A percentile compares a stretch with the other conserved stretches of the same genome.
phyloP scores from a whole-genome alignment of 2,888 invertebrate genomes.

The Limnephilus lunatus region DNA sequence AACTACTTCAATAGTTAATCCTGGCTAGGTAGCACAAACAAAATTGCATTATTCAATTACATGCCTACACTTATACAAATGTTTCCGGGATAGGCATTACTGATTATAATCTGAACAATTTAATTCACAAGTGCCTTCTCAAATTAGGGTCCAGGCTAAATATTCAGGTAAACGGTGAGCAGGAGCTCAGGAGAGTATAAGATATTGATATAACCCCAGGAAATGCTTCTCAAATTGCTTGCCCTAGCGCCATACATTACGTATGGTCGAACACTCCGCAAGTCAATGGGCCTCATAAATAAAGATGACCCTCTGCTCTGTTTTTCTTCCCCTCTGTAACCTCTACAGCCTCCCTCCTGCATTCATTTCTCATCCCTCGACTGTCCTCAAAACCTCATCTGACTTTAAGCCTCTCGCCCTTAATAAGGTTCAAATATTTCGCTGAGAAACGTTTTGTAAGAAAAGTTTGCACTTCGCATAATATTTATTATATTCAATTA shows the following conservation, averaged over 20 bases:
- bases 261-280: constrained; percentile 62
- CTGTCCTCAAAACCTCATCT: constrained; percentile 32
- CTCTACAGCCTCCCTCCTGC: constrained; percentile 37
- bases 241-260: constrained; percentile 61
- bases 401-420: constrained; percentile 14
- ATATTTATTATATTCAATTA: neutral
- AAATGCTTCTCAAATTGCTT: constrained; percentile 17
- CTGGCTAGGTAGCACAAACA: too few species aligned
- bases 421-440: constrained; percentile 28
- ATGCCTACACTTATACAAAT: neutral
- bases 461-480: neutral
- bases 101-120: neutral
- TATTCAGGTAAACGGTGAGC: neutral
- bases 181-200: neutral
- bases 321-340: constrained; percentile 37
- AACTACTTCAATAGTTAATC: too few species aligned
- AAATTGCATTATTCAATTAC: too few species aligned
- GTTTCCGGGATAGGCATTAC: neutral
- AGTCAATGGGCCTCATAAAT: constrained; percentile 66
- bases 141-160: neutral
- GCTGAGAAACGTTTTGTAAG: neutral
- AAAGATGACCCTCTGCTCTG: constrained; percentile 65
- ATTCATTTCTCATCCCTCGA: constrained; percentile 34
- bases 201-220: constrained; percentile 9
- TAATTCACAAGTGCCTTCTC: neutral